Percentiles rank a stretch among this genome's conserved stretches.
phyloP scores from a whole-genome alignment of 2,888 invertebrate species.

The Phaonia tiefii region DNA sequence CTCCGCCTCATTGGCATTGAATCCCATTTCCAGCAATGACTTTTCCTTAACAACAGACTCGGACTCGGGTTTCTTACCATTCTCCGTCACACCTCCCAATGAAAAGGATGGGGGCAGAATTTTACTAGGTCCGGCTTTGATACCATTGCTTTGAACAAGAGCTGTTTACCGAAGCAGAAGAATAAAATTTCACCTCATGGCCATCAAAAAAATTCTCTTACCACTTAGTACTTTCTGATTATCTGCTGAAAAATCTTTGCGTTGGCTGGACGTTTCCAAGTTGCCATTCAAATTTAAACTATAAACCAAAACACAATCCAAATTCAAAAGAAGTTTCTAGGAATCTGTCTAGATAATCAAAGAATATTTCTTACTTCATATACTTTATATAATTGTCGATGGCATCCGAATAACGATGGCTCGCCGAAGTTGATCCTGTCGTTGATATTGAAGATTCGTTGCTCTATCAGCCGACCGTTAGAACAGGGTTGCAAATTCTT shows the following conservation, averaged over 20 bases:
- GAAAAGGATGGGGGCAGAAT: constrained; percentile 61
- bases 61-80: constrained; percentile 25
- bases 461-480: constrained; percentile 45
- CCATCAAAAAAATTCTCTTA: too few species aligned
- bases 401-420: constrained; percentile 59
- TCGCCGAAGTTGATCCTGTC: constrained; percentile 66
- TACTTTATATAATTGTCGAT: constrained; percentile 66
- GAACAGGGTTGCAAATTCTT: too few species aligned
- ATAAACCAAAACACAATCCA: constrained; percentile 35
- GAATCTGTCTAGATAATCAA: background rate
- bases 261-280: constrained; percentile 68
- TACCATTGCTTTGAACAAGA: constrained; percentile 14
- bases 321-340: background rate
- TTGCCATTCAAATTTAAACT: constrained; percentile 68
- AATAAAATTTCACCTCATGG: too few species aligned
- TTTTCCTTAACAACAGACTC: constrained; percentile 62
- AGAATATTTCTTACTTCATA: constrained; percentile 64
- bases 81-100: constrained; percentile 8
- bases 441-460: constrained; percentile 66
- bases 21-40: constrained; percentile 69
- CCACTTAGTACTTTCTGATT: too few species aligned
- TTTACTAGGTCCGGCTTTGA: constrained; percentile 65
- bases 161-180: too few species aligned
- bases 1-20: constrained; percentile 67
- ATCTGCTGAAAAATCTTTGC: too few species aligned